Base-by-base conservation (phyloP, 1,140 invertebrate genomes). In the Macrobrachium nipponense region DNA sequence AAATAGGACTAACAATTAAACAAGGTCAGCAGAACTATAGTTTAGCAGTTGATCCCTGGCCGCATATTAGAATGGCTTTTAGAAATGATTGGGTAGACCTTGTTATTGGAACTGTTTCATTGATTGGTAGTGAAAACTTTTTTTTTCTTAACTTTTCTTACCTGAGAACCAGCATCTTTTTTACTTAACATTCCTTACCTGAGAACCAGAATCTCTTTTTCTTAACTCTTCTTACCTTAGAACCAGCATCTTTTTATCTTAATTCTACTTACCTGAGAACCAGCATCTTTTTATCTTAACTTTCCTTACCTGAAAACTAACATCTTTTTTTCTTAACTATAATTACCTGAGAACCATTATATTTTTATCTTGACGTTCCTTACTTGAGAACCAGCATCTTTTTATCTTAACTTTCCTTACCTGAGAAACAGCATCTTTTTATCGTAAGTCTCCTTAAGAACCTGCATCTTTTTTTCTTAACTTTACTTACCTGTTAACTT, bases 341-440 rank as follows among this genome's bases (percentile, higher is more conserved):
- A 0, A 77, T 86, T 68, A 86, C 83, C 83, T 80, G 83, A 86
- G 27, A 86, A 86, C 83, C 83, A 86, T 44, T 58, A n/a, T n/a
- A n/a, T 36, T 15, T 23, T 15, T 44, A 58, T n/a, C n/a, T n/a
- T n/a, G n/a, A 23, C 27, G 4, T 17, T 18, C 4, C 83, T 86
- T 68, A 86, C 83, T 77, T 80, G 83, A 86, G 27, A 86, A 86
- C 83, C 83, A 86, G 36, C 83, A 86, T 23, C 60, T 86, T 44
- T 58, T 36, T n/a, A n/a, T 15, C 7, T 15, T 44, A 58, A 23
- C 27, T 51, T 17, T 18, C 4, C 83, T 86, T 68, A 86, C 83
- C 83, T 80, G 83, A 86, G 27, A 86, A 86, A 77, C 83, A 86
- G 36, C 83, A 86, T 23, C 60, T 86, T 44, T 58, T 36, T 15